Percentiles rank a stretch among this genome's conserved stretches.
Conservation (phyloP, 2,888 invertebrate genomes). For the Zaprionus obscuricornis region DNA sequence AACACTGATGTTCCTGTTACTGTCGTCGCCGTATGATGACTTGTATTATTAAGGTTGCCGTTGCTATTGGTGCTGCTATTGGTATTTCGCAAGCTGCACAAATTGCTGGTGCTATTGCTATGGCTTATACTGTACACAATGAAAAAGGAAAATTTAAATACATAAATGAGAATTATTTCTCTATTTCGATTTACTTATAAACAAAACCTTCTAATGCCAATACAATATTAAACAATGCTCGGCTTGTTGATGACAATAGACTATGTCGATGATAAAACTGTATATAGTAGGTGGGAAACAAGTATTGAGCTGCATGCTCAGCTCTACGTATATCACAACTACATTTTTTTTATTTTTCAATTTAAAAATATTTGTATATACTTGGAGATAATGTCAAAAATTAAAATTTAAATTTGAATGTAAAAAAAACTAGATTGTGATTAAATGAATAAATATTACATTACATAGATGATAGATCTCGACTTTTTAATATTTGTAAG, state of each 20-base stretch:
- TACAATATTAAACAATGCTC: conserved; percentile 13
- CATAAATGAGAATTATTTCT: too few relatives aligned
- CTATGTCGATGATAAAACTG: conserved; percentile 10
- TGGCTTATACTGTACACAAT: too few relatives aligned
- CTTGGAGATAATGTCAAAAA: too few relatives aligned
- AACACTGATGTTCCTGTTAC: conserved; percentile 19
- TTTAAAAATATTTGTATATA: too few relatives aligned
- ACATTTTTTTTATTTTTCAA: conserved; percentile 7
- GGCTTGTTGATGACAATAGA: too few relatives aligned
- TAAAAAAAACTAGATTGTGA: conserved; percentile 6
- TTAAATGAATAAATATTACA: neutral
- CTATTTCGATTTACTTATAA: too few relatives aligned
- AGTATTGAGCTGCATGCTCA: conserved; percentile 23
- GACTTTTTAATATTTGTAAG: too few relatives aligned
- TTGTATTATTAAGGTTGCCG: conserved; percentile 50
- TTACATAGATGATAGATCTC: too few relatives aligned
- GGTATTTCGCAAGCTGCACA: conserved; percentile 40
- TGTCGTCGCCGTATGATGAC: conserved; percentile 23
- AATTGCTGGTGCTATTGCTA: too few relatives aligned
- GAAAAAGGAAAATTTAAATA: too few relatives aligned
- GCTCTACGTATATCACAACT: neutral
- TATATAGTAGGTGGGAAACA: conserved; percentile 1
- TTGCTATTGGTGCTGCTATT: conserved; percentile 50
- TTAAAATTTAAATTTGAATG: too few relatives aligned
- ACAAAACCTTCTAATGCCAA: conserved; percentile 10